phyloP scores from a whole-genome alignment of 2,888 invertebrate genomes.

The Arenicola marina region DNA sequence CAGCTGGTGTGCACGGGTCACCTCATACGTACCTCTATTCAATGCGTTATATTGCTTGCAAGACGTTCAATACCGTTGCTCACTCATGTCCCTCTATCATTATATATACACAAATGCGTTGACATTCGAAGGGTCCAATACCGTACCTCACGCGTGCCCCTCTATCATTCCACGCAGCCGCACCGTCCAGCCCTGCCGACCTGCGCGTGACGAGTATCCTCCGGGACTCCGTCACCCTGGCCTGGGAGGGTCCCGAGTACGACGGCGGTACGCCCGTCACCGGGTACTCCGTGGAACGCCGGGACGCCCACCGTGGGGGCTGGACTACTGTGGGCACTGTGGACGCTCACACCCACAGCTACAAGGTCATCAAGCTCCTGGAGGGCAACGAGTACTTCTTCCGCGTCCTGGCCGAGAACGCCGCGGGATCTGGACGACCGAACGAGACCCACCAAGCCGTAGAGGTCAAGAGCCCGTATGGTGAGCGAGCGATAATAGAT shows the following conservation, averaged over 20 bases:
- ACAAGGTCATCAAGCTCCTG: constrained; percentile 45
- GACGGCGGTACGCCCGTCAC: constrained; percentile 56
- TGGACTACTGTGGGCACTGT: constrained; percentile 47
- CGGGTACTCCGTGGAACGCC: constrained; percentile 51
- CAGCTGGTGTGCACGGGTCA: too few species aligned
- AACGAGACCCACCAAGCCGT: constrained; percentile 30
- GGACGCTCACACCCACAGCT: constrained; percentile 38
- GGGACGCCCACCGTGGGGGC: constrained; percentile 42
- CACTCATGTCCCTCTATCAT: too few species aligned
- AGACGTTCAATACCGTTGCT: too few species aligned
- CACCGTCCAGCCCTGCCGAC: constrained; percentile 30
- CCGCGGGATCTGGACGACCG: constrained; percentile 80
- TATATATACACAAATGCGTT: too few species aligned
- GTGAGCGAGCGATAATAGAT: too few species aligned
- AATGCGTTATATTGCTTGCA: too few species aligned
- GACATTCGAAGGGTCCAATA: too few species aligned
- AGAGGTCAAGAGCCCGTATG: constrained; percentile 58
- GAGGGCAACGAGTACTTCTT: constrained; percentile 60
- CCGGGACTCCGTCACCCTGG: constrained; percentile 47
- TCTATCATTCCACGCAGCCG: constrained; percentile 26
- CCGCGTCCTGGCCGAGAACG: constrained; percentile 60
- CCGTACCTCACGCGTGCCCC: too few species aligned
- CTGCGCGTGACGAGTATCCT: constrained; percentile 32
- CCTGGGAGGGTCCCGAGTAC: constrained; percentile 54
- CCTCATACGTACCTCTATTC: too few species aligned